Evolutionary conservation across 2,888 invertebrate species (phyloP), one percentile per base, ranked within the genome.

Genomic region (Didymodactylos carnosus): DNA sequence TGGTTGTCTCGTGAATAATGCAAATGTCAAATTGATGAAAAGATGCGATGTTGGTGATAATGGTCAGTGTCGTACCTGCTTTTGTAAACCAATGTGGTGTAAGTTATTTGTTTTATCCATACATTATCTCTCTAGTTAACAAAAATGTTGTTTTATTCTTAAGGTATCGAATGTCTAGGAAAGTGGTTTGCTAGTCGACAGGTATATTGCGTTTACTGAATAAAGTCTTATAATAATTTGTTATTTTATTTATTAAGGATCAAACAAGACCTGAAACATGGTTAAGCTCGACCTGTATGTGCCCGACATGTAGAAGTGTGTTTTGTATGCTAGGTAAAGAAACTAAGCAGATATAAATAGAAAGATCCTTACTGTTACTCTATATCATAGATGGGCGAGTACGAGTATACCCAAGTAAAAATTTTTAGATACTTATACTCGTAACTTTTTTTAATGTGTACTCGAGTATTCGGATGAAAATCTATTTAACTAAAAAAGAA

Each of bases 21-120:
- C 93, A 0, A 89, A 91, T 82, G 89, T 90, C 71, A 93, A 91
- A 83, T 86, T 91, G 73, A 86, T 86, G 77, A 89, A 88, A 79
- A 87, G 87, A 73, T 93, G 91, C 80, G 82, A 79, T 35, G 77
- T 78, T 27, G 62, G 71, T 1, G 73, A 77, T 6, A 81, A 85
- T 23, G 82, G 83, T 72, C 77, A 80, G 75, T 88, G 88, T 71
- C 85, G 80, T 23, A 84, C 82, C 72, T 90, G 90, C 80, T 88
- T 87, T 80, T 91, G 90, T 81, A 88, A 90, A 72, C 92, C 91
- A 35, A 88, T 92, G 87, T 93, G 93, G 92, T 94, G 93, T 84
- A 84, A 87, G 29, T 87, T 89, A 77, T 94, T 91, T 82, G 87
- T 91, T 86, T 19, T 19, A 46, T 46, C 19, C 16, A n/a, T 19